phyloP scores from a whole-genome alignment of 2,888 invertebrate species.

The Lasioglossum lativentre region DNA sequence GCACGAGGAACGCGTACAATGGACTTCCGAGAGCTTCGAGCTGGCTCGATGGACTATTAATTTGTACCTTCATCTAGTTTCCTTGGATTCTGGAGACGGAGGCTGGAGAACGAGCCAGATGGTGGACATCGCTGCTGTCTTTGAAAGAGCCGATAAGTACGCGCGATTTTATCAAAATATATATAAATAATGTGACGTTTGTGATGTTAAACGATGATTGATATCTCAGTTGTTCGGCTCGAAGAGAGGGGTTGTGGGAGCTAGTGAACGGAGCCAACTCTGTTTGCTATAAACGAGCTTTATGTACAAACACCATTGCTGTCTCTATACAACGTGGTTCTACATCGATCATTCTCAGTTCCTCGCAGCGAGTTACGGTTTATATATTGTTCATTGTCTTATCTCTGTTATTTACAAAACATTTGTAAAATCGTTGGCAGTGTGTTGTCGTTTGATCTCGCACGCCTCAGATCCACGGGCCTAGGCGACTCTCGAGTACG shows the following conservation, averaged over 20 bases:
- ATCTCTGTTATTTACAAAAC: conserved; percentile 72
- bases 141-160: not conserved
- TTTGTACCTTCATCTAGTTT: not conserved
- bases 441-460: not conserved
- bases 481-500: conserved; percentile 87
- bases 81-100: not conserved
- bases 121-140: not conserved
- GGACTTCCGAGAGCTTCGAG: not conserved
- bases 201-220: no score
- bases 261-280: not conserved
- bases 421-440: conserved; percentile 35
- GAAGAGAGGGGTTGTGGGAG: not conserved
- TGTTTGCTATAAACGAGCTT: conserved; percentile 74
- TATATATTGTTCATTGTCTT: conserved; percentile 11
- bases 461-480: conserved; percentile 75
- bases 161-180: not conserved
- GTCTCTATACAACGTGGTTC: conserved; percentile 65
- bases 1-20: not conserved
- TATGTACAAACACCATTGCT: conserved; percentile 75
- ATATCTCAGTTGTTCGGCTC: not conserved
- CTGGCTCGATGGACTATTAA: not conserved
- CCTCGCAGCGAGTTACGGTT: conserved; percentile 31
- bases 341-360: conserved; percentile 61
- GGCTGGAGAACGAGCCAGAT: not conserved
- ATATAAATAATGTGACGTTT: no score